phyloP scores from a whole-genome alignment of 2,888 invertebrate species.

The Mesorhabditis belari region DNA sequence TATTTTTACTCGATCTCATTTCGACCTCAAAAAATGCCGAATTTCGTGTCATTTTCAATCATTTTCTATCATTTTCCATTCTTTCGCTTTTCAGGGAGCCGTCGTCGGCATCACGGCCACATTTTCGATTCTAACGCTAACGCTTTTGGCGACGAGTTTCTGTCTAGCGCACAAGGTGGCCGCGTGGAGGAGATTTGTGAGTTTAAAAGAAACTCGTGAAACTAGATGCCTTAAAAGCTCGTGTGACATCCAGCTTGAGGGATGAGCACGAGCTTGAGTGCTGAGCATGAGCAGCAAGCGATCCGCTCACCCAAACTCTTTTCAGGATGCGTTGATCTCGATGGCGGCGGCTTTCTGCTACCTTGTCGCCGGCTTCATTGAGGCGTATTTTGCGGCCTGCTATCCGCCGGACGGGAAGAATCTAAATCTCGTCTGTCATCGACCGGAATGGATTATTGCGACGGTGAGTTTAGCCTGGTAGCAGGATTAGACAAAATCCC shows the following conservation, averaged over 20 bases:
- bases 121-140: slow-evolving; percentile 28
- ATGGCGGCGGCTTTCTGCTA: slow-evolving; percentile 34
- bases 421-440: slow-evolving; percentile 42
- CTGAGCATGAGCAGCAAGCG: background rate
- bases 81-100: background rate
- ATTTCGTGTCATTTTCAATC: too few species aligned
- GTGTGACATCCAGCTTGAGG: too few species aligned
- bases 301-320: background rate
- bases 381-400: slow-evolving; percentile 49
- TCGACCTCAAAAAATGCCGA: too few species aligned
- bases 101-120: slow-evolving; percentile 30
- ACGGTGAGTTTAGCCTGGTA: slow-evolving; percentile 10
- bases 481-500: too few species aligned
- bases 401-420: slow-evolving; percentile 45
- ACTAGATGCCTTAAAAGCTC: too few species aligned
- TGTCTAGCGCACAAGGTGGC: slow-evolving; percentile 27
- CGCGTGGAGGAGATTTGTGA: slow-evolving; percentile 36
- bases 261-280: too few species aligned
- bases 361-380: slow-evolving; percentile 39
- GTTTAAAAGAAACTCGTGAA: background rate
- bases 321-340: slow-evolving; percentile 37
- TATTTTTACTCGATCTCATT: too few species aligned
- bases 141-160: slow-evolving; percentile 27
- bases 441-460: slow-evolving; percentile 47
- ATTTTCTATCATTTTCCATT: background rate